A percentile compares a stretch with the other conserved stretches of the same genome.
Evolutionary conservation across 2,888 invertebrate genomes (phyloP).

Genomic region (Spisula subtruncata): DNA sequence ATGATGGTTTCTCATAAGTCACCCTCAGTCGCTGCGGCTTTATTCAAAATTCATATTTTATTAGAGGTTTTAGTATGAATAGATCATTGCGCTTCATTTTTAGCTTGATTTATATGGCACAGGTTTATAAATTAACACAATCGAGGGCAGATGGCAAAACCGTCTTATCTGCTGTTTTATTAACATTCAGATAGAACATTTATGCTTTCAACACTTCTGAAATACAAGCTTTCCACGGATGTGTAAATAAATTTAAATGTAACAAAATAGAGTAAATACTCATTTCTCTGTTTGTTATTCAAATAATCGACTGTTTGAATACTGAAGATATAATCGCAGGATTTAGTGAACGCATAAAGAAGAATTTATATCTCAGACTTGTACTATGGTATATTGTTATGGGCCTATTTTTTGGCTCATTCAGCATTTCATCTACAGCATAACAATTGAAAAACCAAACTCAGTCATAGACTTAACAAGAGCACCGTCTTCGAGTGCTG

Average conservation of each 20-base stretch:
- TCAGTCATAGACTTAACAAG: too few relatives aligned
- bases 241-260: neutral
- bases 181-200: too few relatives aligned
- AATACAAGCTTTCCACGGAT: neutral
- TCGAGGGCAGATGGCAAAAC: too few relatives aligned
- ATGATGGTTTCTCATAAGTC: neutral
- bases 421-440: too few relatives aligned
- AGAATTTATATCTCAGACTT: neutral
- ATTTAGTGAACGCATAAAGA: neutral
- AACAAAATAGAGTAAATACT: neutral
- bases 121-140: neutral
- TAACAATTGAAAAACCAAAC: too few relatives aligned
- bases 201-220: too few relatives aligned
- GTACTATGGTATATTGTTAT: too few relatives aligned
- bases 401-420: too few relatives aligned
- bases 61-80: neutral
- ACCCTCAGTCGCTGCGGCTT: neutral
- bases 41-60: slow-evolving; percentile 8
- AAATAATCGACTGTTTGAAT: neutral
- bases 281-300: neutral
- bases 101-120: neutral
- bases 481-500: too few relatives aligned
- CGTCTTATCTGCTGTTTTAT: too few relatives aligned
- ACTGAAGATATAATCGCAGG: neutral
- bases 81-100: neutral